phyloP scores from a whole-genome alignment of 1,140 invertebrate genomes.

The Ylistrum balloti region DNA sequence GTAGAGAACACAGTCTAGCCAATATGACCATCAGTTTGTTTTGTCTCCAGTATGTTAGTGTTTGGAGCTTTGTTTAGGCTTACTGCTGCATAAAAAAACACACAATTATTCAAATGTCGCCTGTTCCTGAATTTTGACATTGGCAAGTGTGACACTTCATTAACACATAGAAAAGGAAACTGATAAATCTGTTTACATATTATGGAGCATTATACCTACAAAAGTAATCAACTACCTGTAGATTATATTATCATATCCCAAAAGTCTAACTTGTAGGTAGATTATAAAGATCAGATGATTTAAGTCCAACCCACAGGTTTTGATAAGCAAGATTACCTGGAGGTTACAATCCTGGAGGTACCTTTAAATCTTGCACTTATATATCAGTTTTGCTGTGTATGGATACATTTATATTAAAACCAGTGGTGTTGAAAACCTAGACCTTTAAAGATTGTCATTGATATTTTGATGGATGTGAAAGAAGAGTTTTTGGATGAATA shows the following conservation, averaged over 20 bases:
- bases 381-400: neutral
- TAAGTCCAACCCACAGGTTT: neutral
- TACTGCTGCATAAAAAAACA: neutral
- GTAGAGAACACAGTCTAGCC: neutral
- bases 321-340: neutral
- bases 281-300: neutral
- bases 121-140: slow-evolving; percentile 25
- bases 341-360: neutral
- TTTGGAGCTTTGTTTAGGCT: slow-evolving; percentile 19
- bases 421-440: neutral
- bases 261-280: too few relatives aligned
- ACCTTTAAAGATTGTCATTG: neutral
- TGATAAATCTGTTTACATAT: neutral
- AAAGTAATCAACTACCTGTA: neutral
- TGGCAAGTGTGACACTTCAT: slow-evolving; percentile 27
- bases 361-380: neutral
- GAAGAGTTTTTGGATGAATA: neutral
- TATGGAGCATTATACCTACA: neutral
- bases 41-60: slow-evolving; percentile 2
- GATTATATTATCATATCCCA: neutral
- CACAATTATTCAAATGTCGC: neutral
- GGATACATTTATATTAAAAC: neutral
- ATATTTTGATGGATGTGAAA: neutral
- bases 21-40: slow-evolving; percentile 1
- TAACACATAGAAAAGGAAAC: neutral